Conservation (phyloP, 2,113 vertebrate species). For the Rhineura floridana region DNA sequence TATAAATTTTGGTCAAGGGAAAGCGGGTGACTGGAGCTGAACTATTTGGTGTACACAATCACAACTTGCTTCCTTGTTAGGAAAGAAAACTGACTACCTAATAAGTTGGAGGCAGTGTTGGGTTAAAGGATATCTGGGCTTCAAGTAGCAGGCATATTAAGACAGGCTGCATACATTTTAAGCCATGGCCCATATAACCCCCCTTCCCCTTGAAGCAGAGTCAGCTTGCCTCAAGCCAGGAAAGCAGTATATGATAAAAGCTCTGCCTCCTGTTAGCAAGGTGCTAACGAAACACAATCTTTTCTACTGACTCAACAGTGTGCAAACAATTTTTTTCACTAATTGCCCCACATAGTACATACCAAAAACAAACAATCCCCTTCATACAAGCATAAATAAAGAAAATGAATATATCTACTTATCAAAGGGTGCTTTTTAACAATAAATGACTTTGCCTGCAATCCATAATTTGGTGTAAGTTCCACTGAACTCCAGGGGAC, state of each 20-base stretch:
- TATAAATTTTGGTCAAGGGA: slow-evolving; percentile 40
- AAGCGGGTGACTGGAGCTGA: slow-evolving; percentile 4
- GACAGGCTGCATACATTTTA: too few relatives aligned
- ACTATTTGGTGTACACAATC: neutral
- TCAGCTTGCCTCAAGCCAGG: neutral
- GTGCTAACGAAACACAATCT: neutral
- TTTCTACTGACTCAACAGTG: neutral
- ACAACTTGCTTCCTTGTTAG: slow-evolving; percentile 6
- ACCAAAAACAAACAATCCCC: neutral
- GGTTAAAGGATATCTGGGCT: neutral
- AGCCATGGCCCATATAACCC: neutral
- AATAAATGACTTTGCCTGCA: too few relatives aligned
- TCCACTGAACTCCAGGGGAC: too few relatives aligned
- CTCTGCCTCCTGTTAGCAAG: neutral
- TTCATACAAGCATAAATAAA: neutral
- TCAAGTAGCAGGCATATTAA: too few relatives aligned
- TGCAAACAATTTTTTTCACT: neutral
- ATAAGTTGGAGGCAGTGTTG: neutral
- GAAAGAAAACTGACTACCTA: neutral
- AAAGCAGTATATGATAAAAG: neutral
- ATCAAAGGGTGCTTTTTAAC: neutral
- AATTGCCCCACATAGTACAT: too few relatives aligned
- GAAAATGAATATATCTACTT: neutral
- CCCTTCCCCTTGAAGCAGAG: neutral
- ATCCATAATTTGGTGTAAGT: neutral